phyloP scores from a whole-genome alignment of 1,140 invertebrate genomes.

The Glossosoma conforme region DNA sequence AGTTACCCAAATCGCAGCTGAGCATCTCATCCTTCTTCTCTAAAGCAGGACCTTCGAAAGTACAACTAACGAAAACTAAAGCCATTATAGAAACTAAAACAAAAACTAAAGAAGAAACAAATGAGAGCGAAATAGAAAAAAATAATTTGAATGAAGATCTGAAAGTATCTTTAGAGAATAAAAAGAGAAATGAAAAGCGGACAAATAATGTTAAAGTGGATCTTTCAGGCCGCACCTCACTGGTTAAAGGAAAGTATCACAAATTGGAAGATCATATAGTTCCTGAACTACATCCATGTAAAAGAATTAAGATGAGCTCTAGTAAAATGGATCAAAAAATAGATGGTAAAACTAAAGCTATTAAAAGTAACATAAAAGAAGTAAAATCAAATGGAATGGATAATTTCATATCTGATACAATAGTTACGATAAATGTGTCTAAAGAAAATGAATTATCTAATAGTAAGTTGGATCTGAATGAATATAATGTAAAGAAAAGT shows the following conservation, averaged over 20 bases:
- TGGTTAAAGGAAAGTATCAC: slow-evolving; percentile 17
- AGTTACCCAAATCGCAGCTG: slow-evolving; percentile 14
- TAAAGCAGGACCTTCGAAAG: slow-evolving; percentile 14
- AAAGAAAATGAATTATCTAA: slow-evolving; percentile 2
- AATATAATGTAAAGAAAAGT: too few relatives aligned
- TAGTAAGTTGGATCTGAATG: too few relatives aligned
- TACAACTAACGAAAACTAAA: neutral
- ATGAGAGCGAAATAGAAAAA: neutral
- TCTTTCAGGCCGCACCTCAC: slow-evolving; percentile 3
- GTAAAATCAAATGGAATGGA: neutral
- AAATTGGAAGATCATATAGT: slow-evolving; percentile 9
- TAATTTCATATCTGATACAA: neutral
- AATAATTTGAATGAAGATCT: neutral
- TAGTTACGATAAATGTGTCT: neutral
- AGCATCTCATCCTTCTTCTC: slow-evolving; percentile 20
- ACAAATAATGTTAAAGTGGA: neutral
- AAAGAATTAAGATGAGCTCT: slow-evolving; percentile 16
- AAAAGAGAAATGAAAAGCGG: slow-evolving; percentile 8
- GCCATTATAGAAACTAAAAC: neutral
- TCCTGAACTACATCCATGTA: neutral
- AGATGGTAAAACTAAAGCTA: neutral
- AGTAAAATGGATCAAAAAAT: neutral
- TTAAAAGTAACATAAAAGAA: neutral
- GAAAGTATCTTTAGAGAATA: neutral
- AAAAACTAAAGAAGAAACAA: neutral